A percentile compares a stretch with the other conserved stretches of the same genome.
Evolutionary conservation across 2,113 vertebrate species (phyloP).

Genomic region (Xenus cinereus): DNA sequence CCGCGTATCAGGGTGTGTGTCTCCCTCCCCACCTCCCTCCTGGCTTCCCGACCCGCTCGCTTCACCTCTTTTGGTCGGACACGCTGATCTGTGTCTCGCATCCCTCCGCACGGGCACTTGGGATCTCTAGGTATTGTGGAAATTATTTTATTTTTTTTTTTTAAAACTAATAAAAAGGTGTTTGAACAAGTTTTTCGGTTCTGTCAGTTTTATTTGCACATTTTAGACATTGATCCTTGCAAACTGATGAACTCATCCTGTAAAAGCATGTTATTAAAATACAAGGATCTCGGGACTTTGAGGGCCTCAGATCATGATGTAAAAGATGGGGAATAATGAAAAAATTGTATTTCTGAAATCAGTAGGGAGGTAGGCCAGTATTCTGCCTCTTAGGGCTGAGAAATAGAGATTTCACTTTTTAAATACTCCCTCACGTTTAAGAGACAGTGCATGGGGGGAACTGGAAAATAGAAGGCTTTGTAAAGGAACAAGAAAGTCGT

Average conservation of each 20-base stretch:
- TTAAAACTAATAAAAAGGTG: slow-evolving; percentile 59
- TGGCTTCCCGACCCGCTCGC: background rate
- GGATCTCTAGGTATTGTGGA: slow-evolving; percentile 14
- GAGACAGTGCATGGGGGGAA: background rate
- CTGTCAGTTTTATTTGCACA: background rate
- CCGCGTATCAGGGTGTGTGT: background rate
- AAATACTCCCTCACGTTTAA: background rate
- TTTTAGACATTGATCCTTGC: background rate
- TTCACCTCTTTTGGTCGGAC: background rate
- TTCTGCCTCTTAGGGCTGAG: background rate
- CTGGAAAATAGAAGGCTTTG: background rate
- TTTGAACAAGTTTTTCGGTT: slow-evolving; percentile 36
- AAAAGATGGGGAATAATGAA: background rate
- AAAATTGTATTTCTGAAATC: background rate
- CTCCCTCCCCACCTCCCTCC: background rate
- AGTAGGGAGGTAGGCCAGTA: background rate
- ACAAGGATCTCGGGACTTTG: background rate
- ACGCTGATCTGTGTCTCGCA: background rate
- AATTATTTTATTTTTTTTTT: slow-evolving; percentile 43
- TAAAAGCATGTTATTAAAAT: background rate
- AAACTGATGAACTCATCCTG: background rate
- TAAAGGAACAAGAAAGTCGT: background rate
- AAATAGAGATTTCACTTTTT: background rate
- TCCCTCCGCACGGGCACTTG: background rate
- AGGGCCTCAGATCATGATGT: background rate